Evolutionary conservation across 2,797 vertebrate species (phyloP), one percentile per base, ranked within the genome.

Genomic region (Ataeniobius toweri): DNA sequence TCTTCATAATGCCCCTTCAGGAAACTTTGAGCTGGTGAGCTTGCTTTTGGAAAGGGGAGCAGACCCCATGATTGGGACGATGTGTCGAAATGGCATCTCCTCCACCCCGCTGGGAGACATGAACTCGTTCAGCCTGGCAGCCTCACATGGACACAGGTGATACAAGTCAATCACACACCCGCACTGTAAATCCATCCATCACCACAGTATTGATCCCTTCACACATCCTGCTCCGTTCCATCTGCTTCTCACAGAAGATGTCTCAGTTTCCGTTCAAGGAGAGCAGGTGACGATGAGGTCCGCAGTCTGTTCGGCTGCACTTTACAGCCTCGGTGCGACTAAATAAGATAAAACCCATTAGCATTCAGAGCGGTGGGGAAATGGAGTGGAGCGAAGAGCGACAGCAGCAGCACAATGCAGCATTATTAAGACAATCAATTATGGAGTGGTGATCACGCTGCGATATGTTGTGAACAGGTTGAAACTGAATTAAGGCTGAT

Each of bases 111-210:
- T 95, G 77, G 96, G 96, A 44, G 95, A 96, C 90, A 95, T 96
- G 95, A 96, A 95, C 93, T 95, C 96, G 0, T 96, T 91, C 94
- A 96, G 95, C 88, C 93, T 96, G 78, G 96, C 96, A 73, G 96
- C 96, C 22, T 85, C 96, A 41, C 96, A 96, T 5, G 96, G 96
- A 74, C 96, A 96, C 95, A 96, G 96, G 96, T 96, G 89, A 81
- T 1, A 71, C 80, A 67, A 12, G 50, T 8, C 24, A 74, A n/a
- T 41, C 68, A 46, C 77, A 82, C 76, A 78, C 61, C 77, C 51
- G 75, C 51, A 75, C 75, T 75, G 24, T 73, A 83, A 79, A 88
- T 71, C 48, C 78, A 83, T 85, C 87, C 75, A 88, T 89, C 83
- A 87, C 86, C 74, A 58, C 74, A 20, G 77, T 85, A 92, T 90